Conservation (phyloP, 2,113 vertebrate genomes). For the Colistium nudipinnis region DNA sequence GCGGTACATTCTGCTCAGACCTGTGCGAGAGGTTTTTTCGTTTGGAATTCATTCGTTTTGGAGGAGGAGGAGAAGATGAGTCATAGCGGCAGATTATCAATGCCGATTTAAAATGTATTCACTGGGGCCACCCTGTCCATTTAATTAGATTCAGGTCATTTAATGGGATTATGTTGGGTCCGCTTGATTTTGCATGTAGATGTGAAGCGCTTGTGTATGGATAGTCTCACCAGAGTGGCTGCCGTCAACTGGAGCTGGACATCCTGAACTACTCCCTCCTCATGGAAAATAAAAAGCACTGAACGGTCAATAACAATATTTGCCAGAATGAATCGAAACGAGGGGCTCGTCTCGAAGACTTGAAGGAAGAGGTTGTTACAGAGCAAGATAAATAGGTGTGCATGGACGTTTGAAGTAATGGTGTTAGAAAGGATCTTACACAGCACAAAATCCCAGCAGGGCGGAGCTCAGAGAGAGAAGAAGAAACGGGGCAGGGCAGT, state of each 20-base stretch:
- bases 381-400: neutral
- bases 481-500: slow-evolving; percentile 5
- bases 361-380: neutral
- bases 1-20: slow-evolving; percentile 6
- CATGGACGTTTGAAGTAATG: slow-evolving; percentile 8
- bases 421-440: slow-evolving; percentile 25
- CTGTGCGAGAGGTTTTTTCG: neutral
- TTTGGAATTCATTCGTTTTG: slow-evolving; percentile 23
- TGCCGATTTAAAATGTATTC: slow-evolving; percentile 26
- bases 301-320: too few relatives aligned
- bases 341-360: slow-evolving; percentile 7
- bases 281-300: slow-evolving; percentile 18
- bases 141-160: slow-evolving; percentile 26
- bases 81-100: slow-evolving; percentile 16
- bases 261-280: slow-evolving; percentile 12
- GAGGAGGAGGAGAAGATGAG: slow-evolving; percentile 25
- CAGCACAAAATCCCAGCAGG: slow-evolving; percentile 1
- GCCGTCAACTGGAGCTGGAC: neutral
- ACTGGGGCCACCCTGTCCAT: slow-evolving; percentile 4
- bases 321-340: too few relatives aligned
- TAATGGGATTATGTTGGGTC: slow-evolving; percentile 15
- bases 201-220: neutral
- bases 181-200: slow-evolving; percentile 9
- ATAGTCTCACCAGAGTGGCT: neutral
- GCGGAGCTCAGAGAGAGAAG: neutral